Evolutionary conservation across 2,797 vertebrate genomes (phyloP).

Genomic region (Chloroceryle inda): DNA sequence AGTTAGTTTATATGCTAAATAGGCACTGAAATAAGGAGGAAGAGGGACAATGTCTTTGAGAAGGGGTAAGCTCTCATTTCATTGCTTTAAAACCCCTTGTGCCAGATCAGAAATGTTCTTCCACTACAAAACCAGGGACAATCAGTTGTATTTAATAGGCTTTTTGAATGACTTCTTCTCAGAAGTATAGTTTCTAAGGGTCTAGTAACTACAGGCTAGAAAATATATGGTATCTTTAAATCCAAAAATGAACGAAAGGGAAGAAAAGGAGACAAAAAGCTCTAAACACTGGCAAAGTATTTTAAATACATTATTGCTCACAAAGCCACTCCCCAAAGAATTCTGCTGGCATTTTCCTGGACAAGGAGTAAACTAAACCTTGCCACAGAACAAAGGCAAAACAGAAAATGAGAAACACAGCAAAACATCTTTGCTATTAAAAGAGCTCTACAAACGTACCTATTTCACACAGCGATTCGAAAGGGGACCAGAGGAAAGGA

Average conservation of each 20-base stretch:
- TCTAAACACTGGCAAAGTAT: neutral
- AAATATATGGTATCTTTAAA: neutral
- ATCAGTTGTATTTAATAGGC: neutral
- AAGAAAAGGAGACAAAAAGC: neutral
- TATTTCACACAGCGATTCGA: constrained; percentile 97
- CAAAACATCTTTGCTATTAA: neutral
- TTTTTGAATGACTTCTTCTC: neutral
- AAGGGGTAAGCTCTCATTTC: neutral
- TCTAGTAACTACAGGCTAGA: neutral
- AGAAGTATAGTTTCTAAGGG: neutral
- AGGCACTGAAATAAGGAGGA: neutral
- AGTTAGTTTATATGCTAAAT: neutral
- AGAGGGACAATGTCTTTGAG: neutral
- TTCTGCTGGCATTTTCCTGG: neutral
- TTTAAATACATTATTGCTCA: neutral
- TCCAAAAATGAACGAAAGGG: accelerated
- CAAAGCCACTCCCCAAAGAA: neutral
- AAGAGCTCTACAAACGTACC: constrained; percentile 82
- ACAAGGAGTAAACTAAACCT: neutral
- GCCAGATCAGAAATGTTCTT: neutral
- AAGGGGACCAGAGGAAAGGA: constrained; percentile 98
- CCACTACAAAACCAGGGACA: neutral
- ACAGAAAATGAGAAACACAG: accelerated
- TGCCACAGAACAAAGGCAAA: accelerated
- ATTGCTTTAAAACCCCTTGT: neutral